Evolutionary conservation across 2,888 invertebrate species (phyloP).

Genomic region (Lepidocyrtinus sp.): DNA sequence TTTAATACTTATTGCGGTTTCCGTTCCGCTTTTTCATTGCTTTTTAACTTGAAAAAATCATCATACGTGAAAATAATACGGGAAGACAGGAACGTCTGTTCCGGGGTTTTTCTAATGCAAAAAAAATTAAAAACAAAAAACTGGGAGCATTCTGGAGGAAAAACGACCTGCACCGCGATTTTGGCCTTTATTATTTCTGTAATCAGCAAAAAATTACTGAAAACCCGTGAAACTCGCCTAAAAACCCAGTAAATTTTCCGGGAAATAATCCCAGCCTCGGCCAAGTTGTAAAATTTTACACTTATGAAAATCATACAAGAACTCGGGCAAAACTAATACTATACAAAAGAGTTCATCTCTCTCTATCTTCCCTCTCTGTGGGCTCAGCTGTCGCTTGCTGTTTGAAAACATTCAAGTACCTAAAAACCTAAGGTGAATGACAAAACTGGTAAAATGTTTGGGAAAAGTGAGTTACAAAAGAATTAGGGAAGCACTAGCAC

Average conservation of each 20-base stretch:
- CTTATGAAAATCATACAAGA: too few species aligned
- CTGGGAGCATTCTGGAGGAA: background rate
- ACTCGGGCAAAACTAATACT: too few species aligned
- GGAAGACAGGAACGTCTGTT: background rate
- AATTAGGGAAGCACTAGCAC: background rate
- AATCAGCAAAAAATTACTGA: too few species aligned
- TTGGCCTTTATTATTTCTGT: too few species aligned
- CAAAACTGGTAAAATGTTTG: background rate
- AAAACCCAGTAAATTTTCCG: too few species aligned
- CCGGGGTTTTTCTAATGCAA: background rate
- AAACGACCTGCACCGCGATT: too few species aligned
- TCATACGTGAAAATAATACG: background rate
- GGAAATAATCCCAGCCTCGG: too few species aligned
- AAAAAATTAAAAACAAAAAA: background rate
- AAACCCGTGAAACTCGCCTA: too few species aligned
- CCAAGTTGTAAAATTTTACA: too few species aligned
- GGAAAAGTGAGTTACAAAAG: background rate
- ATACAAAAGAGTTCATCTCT: too few species aligned
- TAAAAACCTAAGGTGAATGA: background rate
- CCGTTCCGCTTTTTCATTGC: slow-evolving; percentile 14
- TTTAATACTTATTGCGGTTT: slow-evolving; percentile 50
- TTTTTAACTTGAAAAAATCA: background rate
- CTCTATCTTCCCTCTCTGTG: background rate
- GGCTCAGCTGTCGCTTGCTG: background rate
- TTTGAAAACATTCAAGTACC: background rate